Evolutionary conservation across 2,113 vertebrate genomes (phyloP), one percentile per base, ranked within the genome.

Genomic region (Coptodon rendalli): DNA sequence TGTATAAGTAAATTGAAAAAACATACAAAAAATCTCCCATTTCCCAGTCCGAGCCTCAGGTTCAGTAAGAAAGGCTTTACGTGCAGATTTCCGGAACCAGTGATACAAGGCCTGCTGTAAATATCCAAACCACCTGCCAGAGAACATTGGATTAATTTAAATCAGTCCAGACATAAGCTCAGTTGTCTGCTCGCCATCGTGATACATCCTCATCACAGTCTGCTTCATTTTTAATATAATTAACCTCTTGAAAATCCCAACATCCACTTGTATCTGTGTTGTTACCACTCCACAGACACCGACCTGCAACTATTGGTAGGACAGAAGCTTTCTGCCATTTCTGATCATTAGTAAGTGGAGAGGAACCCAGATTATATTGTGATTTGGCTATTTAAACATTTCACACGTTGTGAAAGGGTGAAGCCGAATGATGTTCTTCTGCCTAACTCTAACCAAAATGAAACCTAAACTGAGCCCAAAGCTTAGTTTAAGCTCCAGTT

Each of bases 71-170:
- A 89, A 86, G 54, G 79, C 50, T 27, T 80, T 79, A 36, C 2
- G 1, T 83, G 54, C 22, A 38, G 61, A 71, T 79, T 57, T 50
- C 38, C 24, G 2, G 4, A 59, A 36, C 17, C 38, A 7, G 3
- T 16, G 43, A 76, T 19, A 7, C 10, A 52, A 19, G 29, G 45
- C 27, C 71, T 50, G 24, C 38, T 56, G 45, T 52, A 13, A 84
- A 50, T 82, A 83, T 80, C 48, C n/a, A 59, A 80, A 59, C 85
- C 87, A 87, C 63, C 92, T 83, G 71, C 83, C 84, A 71, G 50
- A 73, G 45, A 78, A 48, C 31, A 27, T 19, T 45, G 31, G 31
- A 43, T 63, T 71, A 86, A 56, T 85, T 81, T 81, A 29, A 80
- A 52, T 61, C 19, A 31, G 48, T 1, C 43, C 14, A 78, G 45